Base-by-base conservation (phyloP, 2,113 vertebrate species). In the Calidris pugnax region DNA sequence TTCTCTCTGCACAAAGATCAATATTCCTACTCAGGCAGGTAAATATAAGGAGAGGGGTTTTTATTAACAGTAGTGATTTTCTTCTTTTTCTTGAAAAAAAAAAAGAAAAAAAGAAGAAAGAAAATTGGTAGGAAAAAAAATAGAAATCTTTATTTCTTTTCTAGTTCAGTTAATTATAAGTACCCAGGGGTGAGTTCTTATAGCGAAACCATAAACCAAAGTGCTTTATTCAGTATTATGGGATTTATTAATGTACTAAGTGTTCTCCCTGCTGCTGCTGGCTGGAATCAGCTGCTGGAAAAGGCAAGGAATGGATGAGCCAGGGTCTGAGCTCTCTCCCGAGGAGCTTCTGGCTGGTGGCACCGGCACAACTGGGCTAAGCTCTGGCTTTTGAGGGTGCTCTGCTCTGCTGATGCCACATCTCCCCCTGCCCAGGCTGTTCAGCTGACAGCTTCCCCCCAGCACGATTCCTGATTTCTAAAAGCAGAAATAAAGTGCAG, bases 141-240 rank as follows among this genome's bases (percentile, higher is more conserved):
- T 14, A 1, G 35, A 73, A 85, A 85, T 76, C 26, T 83, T 79
- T 47, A 55, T 66, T 91, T 79, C 64, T 88, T 24, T 75, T 60
- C 79, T 50, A 63, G 63, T 88, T 87, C 60, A 57, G 63, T 76
- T 93, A 93, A 87, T 94, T 90, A 39, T 47, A 90, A 74, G 35
- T 66, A 83, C 56, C 85, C 55, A 55, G 67, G 59, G 51, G 32
- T 94, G 67, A 84, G 63, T 74, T 95, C 87, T 86, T 68, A 66
- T 3, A 79, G 63, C 51, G 63, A 88, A 84, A 28, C 79, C 68
- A 60, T 96, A 95, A 94, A 93, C 23, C 26, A 78, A 62, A 88
- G 62, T 64, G 59, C 62, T 86, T 94, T 82, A 56, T 72, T 85
- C 66, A 59, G 66, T 82, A n/a, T 67, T 82, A 68, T 12, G 66